Base-by-base conservation (phyloP, 2,888 invertebrate species). In the Sphaerophoria taeniata region DNA sequence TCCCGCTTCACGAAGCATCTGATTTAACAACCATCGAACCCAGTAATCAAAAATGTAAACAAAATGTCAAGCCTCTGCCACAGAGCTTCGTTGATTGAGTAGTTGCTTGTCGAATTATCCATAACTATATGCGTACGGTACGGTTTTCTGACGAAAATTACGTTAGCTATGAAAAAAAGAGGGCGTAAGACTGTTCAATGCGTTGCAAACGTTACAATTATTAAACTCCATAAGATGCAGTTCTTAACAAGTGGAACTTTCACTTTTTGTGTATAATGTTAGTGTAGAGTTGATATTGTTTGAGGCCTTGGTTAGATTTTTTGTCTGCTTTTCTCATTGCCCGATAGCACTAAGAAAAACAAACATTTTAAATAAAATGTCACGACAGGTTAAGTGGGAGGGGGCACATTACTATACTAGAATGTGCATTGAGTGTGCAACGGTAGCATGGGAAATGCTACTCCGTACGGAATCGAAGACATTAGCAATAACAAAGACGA, bases 341-440 rank as follows among this genome's bases (percentile, higher is more conserved):
- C 65, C 75, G 71, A 73, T 33, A 73, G 55, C 65, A 76, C 75
- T 85, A 24, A 24, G 75, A 60, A 76, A 73, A 72, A 75, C 55
- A 24, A 24, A 24, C 1, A 24, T 78, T 83, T 74, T 83, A 83
- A 78, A 83, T 74, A 80, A 80, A 85, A 80, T 85, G 76, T 80
- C 79, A 80, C 80, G 80, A 80, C 85, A 85, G 79, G 80, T 85
- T 80, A 85, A 85, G 76, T 84, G 75, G 85, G 85, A 84, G 84
- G 84, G 79, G 75, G 71, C 75, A 79, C 51, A 65, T 65, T 82
- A 39, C 9, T 39, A 24, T 82, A 39, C 9, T 39, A 24, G 56
- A 60, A 67, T 58, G 49, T 55, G 36, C 60, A 69, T 51, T n/a
- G 47, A 61, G 60, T 63, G 80, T 70, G 63, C 80, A 51, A 75